These are phyloP conservation scores for Picathartes gymnocephalus DNA, from an alignment of 2,113 vertebrate species.

Conservation along the genomic window DNA sequence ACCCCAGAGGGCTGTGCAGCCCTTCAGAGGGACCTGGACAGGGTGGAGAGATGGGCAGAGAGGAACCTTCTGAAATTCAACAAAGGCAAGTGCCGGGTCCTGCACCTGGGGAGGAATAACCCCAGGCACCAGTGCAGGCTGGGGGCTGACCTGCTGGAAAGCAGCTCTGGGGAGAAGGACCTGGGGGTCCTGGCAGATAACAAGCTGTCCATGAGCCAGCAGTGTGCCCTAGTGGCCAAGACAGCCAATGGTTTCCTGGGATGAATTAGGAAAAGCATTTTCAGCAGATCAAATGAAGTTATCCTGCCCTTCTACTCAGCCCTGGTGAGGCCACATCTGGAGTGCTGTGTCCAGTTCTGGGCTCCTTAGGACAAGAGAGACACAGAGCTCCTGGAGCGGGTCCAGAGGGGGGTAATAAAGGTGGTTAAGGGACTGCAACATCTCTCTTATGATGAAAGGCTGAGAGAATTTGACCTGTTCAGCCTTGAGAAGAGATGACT, in stretches of 20 bases:
- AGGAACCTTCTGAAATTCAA: background rate
- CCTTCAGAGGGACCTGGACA: background rate
- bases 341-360: background rate
- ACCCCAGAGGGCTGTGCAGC: background rate
- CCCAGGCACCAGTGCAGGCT: background rate
- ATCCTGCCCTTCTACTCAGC: background rate
- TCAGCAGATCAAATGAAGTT: background rate
- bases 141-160: background rate
- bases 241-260: background rate
- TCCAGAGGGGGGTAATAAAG: background rate
- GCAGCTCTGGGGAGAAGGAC: background rate
- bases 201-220: background rate
- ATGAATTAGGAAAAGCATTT: background rate
- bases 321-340: background rate
- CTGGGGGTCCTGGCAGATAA: background rate
- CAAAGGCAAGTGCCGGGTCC: background rate
- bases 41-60: background rate
- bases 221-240: background rate
- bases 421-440: background rate
- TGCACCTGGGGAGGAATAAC: background rate
- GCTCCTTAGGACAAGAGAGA: background rate
- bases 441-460: background rate
- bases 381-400: accelerated
- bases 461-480: background rate
- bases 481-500: background rate